Conservation (phyloP, 2,797 vertebrate species). For the Sciurus carolinensis region DNA sequence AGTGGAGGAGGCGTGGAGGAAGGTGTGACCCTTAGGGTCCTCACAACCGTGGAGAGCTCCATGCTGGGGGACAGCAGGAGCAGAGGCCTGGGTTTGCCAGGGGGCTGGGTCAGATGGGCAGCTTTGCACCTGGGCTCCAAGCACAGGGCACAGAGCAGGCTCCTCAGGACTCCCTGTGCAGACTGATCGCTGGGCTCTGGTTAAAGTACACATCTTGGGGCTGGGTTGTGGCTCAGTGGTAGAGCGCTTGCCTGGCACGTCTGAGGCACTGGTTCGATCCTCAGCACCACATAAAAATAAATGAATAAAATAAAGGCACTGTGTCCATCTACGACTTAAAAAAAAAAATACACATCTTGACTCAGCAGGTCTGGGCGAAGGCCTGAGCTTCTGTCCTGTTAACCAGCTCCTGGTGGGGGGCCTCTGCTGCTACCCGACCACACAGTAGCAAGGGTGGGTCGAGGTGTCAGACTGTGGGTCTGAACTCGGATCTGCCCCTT, state of each 20-base stretch:
- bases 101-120: neutral
- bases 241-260: too few relatives aligned
- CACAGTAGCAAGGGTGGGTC: too few relatives aligned
- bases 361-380: neutral
- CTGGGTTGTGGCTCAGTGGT: too few relatives aligned
- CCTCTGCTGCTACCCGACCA: too few relatives aligned
- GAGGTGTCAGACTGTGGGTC: neutral
- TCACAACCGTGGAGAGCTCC: too few relatives aligned
- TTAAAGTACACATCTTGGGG: neutral
- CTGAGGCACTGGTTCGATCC: too few relatives aligned
- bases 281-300: too few relatives aligned
- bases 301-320: too few relatives aligned
- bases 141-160: too few relatives aligned
- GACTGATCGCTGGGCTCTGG: neutral
- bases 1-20: neutral
- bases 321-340: too few relatives aligned
- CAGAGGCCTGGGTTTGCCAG: neutral
- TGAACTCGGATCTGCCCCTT: neutral
- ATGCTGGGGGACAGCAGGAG: too few relatives aligned
- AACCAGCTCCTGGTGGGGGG: neutral
- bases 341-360: rapidly evolving
- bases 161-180: rapidly evolving
- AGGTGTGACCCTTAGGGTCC: neutral
- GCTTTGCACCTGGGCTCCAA: neutral
- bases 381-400: neutral